Evolutionary conservation across 2,113 vertebrate species (phyloP).

Genomic region (Gasterosteus nipponicus): DNA sequence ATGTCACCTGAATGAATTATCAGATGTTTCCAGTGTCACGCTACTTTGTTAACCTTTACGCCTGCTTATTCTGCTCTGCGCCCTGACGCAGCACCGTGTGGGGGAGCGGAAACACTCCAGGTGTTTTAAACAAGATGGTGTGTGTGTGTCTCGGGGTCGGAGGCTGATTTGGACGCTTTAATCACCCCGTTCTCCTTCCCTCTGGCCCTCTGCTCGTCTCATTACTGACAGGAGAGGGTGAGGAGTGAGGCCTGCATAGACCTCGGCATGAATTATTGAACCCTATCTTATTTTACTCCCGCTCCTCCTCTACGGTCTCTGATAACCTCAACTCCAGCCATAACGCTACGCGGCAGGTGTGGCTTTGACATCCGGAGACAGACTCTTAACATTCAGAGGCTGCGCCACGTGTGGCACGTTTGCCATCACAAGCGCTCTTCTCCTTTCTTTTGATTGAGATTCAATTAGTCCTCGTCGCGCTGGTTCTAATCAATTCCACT

Average conservation of each 20-base stretch:
- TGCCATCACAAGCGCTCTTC: conserved; percentile 22
- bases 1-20: conserved; percentile 59
- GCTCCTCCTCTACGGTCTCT: conserved; percentile 63
- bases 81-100: background rate
- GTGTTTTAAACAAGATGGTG: conserved; percentile 37
- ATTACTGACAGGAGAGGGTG: conserved; percentile 65
- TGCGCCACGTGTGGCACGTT: conserved; percentile 23
- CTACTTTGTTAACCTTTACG: conserved; percentile 54
- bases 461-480: conserved; percentile 38
- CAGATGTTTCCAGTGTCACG: conserved; percentile 53
- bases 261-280: conserved; percentile 80
- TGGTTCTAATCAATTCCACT: conserved; percentile 36
- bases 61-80: conserved; percentile 34
- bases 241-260: conserved; percentile 67
- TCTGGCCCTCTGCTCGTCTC: conserved; percentile 63
- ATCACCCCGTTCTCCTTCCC: conserved; percentile 46
- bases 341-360: conserved; percentile 25
- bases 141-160: conserved; percentile 14
- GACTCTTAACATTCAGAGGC: conserved; percentile 11
- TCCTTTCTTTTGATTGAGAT: conserved; percentile 38
- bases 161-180: conserved; percentile 31
- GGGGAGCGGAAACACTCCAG: conserved; percentile 7
- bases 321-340: conserved; percentile 72
- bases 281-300: conserved; percentile 67
- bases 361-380: background rate